A percentile compares a stretch with the other conserved stretches of the same genome.
Conservation (phyloP, 2,888 invertebrate genomes). For the Callimorpha dominula region DNA sequence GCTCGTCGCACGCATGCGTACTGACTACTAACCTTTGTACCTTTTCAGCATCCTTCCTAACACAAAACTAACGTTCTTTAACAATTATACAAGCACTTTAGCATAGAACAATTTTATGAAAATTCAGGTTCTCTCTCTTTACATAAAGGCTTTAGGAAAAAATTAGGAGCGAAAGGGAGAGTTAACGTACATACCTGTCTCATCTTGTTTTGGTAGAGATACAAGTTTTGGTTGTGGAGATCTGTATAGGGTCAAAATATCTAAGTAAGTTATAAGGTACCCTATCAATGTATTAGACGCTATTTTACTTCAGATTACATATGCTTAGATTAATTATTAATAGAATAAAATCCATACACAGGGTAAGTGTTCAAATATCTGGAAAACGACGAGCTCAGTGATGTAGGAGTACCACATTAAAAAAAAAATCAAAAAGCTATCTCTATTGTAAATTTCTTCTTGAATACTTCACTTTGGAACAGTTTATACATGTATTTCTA, state of each 20-base stretch:
- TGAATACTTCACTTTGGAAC: not conserved
- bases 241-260: constrained; percentile 12
- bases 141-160: constrained; percentile 18
- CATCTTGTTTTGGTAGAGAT: constrained; percentile 67
- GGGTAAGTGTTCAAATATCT: not conserved
- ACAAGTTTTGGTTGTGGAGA: constrained; percentile 56
- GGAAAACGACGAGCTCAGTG: too few species aligned
- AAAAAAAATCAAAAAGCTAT: not conserved
- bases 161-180: constrained; percentile 32
- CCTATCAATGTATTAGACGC: not conserved
- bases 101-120: constrained; percentile 21
- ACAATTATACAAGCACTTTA: constrained; percentile 58
- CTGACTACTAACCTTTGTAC: constrained; percentile 84
- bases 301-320: not conserved
- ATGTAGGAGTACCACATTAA: not conserved
- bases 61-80: constrained; percentile 72
- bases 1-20: constrained; percentile 83
- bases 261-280: not conserved
- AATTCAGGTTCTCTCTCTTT: not conserved
- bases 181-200: constrained; percentile 60
- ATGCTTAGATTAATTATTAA: too few species aligned
- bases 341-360: not conserved
- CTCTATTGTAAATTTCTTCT: not conserved
- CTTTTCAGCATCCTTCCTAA: constrained; percentile 85
- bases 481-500: not conserved